Base-by-base conservation (phyloP, 2,888 invertebrate species). In the Deladenus siricidicola region DNA sequence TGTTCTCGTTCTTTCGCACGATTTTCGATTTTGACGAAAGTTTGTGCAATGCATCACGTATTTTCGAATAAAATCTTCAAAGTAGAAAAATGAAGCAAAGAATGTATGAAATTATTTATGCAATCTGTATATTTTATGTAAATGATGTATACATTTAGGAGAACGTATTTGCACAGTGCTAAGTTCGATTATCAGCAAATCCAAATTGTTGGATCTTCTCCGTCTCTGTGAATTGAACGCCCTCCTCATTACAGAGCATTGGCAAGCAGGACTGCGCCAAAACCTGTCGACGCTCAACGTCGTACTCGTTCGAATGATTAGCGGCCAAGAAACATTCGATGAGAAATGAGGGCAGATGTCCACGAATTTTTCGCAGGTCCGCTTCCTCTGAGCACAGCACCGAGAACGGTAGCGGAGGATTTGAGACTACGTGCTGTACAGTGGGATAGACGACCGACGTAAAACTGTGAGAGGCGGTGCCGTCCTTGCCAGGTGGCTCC, bases 311-410 rank as follows among this genome's bases (percentile, higher is more conserved):
- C n/a, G n/a, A 21, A 23, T 53, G 39, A 30, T 28, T 30, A 8
- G 53, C 30, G 1, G 53, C 39, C 53, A 53, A 53, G n/a, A 53
- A 53, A 39, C 53, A 53, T 39, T 53, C 53, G 29, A 53, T 53
- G 23, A 53, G 24, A 53, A 53, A 53, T 23, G 53, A 53, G 19
- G 53, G 53, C 53, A 53, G 17, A 39, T 30, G 53, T 3, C 30
- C 21, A 19, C 23, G 29, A 8, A 30, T 4, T 6, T 23, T 53
- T 3, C 39, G 29, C 30, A 53, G 19, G 21, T 39, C 53, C 26
- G 26, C 50, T 4, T 53, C 53, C 8, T 47, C 47, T 6, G 24
- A 19, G 10, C 30, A 3, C 23, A 53, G 21, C 23, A 53, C 39
- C n/a, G 53, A 53, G n/a, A 53, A 53, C n/a, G 53, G 53, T 17